A percentile compares a stretch with the other conserved stretches of the same genome.
phyloP scores from a whole-genome alignment of 2,797 vertebrate genomes.

The Malacoraja senta region DNA sequence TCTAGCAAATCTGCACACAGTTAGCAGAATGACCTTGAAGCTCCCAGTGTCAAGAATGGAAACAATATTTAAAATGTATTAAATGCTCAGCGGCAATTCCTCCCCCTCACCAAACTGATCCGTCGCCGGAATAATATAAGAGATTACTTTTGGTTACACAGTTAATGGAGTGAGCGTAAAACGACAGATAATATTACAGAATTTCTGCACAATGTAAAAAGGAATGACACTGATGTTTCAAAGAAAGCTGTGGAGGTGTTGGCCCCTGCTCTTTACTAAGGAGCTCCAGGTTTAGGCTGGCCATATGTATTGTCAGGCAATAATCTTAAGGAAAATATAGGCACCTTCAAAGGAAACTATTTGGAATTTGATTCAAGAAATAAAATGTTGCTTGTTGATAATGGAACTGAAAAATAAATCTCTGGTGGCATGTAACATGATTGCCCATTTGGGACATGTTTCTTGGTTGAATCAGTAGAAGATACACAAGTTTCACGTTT shows the following conservation, averaged over 20 bases:
- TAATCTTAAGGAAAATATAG: not conserved
- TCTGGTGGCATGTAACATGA: not conserved
- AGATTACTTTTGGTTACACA: not conserved
- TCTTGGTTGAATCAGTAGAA: not conserved
- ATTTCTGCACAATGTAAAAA: not conserved
- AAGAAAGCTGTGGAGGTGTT: not conserved
- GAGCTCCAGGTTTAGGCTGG: not conserved
- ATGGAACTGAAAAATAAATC: not conserved
- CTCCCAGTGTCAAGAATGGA: not conserved
- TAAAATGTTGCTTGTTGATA: not conserved
- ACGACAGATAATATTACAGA: not conserved
- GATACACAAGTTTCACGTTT: not conserved
- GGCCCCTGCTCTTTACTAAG: not conserved
- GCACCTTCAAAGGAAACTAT: not conserved
- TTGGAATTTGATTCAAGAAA: not conserved
- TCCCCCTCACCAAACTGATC: not conserved
- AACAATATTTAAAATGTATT: not conserved
- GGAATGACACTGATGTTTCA: not conserved
- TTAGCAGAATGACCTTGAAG: not conserved
- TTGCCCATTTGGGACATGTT: not conserved
- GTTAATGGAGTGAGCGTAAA: not conserved
- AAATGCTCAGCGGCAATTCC: not conserved
- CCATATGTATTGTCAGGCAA: not conserved
- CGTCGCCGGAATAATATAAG: not conserved
- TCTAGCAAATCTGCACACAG: too few species aligned